Evolutionary conservation across 2,113 vertebrate genomes (phyloP).

Genomic region (Irena cyanogastra): DNA sequence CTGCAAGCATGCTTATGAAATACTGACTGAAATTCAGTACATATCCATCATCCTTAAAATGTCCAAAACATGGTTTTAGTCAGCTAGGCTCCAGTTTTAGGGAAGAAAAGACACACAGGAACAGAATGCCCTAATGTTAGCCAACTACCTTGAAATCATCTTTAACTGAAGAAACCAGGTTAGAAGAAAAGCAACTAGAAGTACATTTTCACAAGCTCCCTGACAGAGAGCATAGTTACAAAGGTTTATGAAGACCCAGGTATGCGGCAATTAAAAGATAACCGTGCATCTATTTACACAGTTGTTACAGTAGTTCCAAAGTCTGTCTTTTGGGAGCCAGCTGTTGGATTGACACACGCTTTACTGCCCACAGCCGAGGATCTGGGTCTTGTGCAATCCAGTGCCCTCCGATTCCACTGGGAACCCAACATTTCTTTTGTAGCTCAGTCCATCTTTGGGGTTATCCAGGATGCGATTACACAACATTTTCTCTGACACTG

Average conservation of each 20-base stretch:
- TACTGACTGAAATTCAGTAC: neutral
- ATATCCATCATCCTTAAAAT: neutral
- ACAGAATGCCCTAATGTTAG: neutral
- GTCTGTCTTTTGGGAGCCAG: constrained; percentile 27
- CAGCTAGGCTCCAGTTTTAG: neutral
- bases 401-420: neutral
- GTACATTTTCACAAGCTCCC: neutral
- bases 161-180: neutral
- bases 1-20: neutral
- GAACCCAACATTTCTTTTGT: constrained; percentile 26
- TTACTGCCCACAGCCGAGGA: constrained; percentile 16
- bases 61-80: neutral
- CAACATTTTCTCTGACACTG: neutral
- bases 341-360: neutral
- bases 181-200: neutral
- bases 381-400: neutral
- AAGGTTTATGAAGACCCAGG: neutral
- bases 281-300: constrained; percentile 23
- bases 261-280: neutral
- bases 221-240: neutral
- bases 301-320: constrained; percentile 36
- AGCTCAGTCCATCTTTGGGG: neutral
- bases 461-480: constrained; percentile 13
- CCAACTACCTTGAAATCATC: neutral
- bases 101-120: neutral